These are phyloP conservation scores for Callaeas wilsoni DNA, from an alignment of 2,113 vertebrate genomes.

Conservation along the genomic window DNA sequence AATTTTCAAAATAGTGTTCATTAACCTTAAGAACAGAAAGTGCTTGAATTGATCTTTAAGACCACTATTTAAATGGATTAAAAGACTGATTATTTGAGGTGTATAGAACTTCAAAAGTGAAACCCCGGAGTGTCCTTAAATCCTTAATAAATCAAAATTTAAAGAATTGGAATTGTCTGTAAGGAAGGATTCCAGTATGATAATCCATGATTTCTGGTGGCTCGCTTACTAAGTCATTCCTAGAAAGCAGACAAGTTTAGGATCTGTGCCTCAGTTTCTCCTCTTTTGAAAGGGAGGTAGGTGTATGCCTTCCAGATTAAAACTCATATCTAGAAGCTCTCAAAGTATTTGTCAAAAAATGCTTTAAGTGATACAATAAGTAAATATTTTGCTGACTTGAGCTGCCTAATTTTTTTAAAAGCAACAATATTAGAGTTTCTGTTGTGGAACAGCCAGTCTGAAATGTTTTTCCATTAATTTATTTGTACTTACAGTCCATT, in stretches of 20 bases:
- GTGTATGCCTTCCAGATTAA: neutral
- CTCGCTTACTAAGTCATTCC: neutral
- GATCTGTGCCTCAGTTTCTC: neutral
- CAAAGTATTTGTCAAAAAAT: neutral
- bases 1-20: neutral
- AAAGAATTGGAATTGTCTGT: neutral
- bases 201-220: neutral
- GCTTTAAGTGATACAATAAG: neutral
- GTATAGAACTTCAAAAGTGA: neutral
- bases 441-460: neutral
- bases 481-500: neutral
- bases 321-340: neutral
- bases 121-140: neutral
- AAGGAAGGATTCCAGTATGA: neutral
- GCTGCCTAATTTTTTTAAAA: neutral
- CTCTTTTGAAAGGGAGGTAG: neutral
- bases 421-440: neutral
- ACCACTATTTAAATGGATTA: neutral
- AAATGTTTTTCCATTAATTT: neutral
- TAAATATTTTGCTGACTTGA: neutral
- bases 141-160: neutral
- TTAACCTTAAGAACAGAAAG: neutral
- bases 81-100: neutral
- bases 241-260: neutral
- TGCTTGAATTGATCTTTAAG: neutral